phyloP scores from a whole-genome alignment of 2,888 invertebrate genomes.

The Carterocephalus palaemon region DNA sequence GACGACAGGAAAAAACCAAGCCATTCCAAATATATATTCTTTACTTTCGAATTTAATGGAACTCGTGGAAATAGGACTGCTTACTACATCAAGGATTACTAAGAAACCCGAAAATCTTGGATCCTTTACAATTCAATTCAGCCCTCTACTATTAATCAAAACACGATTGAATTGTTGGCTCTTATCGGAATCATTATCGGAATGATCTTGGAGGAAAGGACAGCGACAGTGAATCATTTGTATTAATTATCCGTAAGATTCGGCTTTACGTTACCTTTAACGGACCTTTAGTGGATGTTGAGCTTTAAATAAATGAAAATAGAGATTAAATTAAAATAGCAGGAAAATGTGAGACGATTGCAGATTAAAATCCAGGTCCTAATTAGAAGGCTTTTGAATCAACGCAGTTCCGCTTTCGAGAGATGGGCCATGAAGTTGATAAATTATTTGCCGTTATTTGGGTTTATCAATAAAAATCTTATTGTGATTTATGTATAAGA shows the following conservation, averaged over 20 bases:
- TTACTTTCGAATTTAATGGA: no score
- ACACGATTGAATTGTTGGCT: constrained; percentile 27
- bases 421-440: constrained; percentile 16
- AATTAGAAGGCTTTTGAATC: constrained; percentile 25
- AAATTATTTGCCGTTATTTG: constrained; percentile 17
- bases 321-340: constrained; percentile 10
- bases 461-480: no score
- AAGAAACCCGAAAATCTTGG: neutral
- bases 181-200: constrained; percentile 25
- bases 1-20: no score
- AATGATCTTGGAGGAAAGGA: constrained; percentile 27
- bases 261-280: neutral
- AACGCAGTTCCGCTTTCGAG: constrained; percentile 15
- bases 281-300: neutral
- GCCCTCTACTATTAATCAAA: constrained; percentile 20
- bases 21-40: no score
- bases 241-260: constrained; percentile 32
- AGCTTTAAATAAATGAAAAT: neutral
- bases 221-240: constrained; percentile 31
- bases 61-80: no score
- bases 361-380: constrained; percentile 27
- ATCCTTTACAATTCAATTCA: constrained; percentile 3
- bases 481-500: no score
- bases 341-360: neutral
- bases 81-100: neutral